Base-by-base conservation (phyloP, 2,888 invertebrate species). In the Chrysolina haemoptera region DNA sequence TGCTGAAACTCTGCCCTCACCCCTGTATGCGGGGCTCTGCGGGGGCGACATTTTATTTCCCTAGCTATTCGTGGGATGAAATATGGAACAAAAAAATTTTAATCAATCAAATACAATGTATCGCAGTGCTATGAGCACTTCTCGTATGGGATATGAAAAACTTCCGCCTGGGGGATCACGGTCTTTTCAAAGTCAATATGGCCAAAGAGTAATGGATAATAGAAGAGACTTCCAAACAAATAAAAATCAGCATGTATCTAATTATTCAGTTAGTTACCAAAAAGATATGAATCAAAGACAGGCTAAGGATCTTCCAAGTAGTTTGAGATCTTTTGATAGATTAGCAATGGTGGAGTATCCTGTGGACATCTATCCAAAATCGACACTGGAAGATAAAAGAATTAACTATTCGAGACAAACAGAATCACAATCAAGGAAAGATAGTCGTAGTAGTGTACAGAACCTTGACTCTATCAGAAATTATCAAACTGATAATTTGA, bases 41-140 rank as follows among this genome's bases (percentile, higher is more conserved):
- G 53, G 75, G 65, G 75, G 53, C 43, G 68, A 71, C 68, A 6
- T 55, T 20, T 68, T 71, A 69, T 53, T 69, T 75, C 75, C 75
- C 75, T 75, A 66, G 75, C 75, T 75, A 66, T 69, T 75, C 75
- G 75, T 75, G 75, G 75, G 75, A 75, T 35, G 43, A 22, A 75
- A 53, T 62, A 75, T 75, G 75, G 71, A 69, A 55, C 64, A 50
- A 67, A 43, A 69, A 43, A 68, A 40, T 53, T 43, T 48, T 48
- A 68, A 75, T 53, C 71, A 75, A 71, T 50, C 75, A 0, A 40
- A 69, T 20, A n/a, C 50, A 73, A 41, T 66, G 66, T 66, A 73
- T 62, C 69, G 62, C 62, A 68, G 70, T 53, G 69, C 70, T 65
- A 22, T 65, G n/a, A 20, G 59, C 35, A 64, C 68, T 65, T 65